phyloP scores from a whole-genome alignment of 2,888 invertebrate species.

The Acrobasis repandana region DNA sequence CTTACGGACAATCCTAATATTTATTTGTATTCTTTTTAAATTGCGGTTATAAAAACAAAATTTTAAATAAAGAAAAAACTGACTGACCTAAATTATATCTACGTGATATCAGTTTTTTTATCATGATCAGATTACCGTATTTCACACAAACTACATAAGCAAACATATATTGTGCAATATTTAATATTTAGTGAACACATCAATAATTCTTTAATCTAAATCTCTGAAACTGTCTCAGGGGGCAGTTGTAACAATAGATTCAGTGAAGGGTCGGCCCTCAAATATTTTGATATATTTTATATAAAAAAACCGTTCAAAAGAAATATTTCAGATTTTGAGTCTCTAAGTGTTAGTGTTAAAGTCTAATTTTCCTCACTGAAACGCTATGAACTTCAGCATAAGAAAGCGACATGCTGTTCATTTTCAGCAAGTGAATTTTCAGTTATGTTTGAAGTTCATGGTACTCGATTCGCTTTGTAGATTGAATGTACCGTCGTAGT shows the following conservation, averaged over 20 bases:
- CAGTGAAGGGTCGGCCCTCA: background rate
- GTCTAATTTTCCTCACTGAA: slow-evolving; percentile 22
- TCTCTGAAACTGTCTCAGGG: background rate
- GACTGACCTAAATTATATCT: too few relatives aligned
- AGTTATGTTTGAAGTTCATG: slow-evolving; percentile 34
- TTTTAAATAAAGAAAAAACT: too few relatives aligned
- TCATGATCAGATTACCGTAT: too few relatives aligned
- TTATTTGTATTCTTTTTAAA: too few relatives aligned
- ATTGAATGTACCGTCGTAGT: slow-evolving; percentile 67
- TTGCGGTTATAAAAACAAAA: too few relatives aligned
- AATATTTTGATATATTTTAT: slow-evolving; percentile 32
- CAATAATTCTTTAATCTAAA: background rate
- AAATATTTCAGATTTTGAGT: slow-evolving; percentile 49
- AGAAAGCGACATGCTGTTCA: slow-evolving; percentile 11
- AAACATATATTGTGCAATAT: too few relatives aligned
- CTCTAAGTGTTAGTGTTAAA: slow-evolving; percentile 26
- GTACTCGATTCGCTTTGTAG: slow-evolving; percentile 41
- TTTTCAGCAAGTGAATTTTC: slow-evolving; percentile 25
- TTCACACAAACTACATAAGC: too few relatives aligned
- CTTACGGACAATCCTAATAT: too few relatives aligned
- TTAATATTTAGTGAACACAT: too few relatives aligned
- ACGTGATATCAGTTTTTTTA: too few relatives aligned
- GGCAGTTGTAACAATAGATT: background rate
- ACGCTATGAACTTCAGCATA: slow-evolving; percentile 32
- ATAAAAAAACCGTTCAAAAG: slow-evolving; percentile 36